Base-by-base conservation (phyloP, 2,888 invertebrate genomes). In the Epistrophella euchroma region DNA sequence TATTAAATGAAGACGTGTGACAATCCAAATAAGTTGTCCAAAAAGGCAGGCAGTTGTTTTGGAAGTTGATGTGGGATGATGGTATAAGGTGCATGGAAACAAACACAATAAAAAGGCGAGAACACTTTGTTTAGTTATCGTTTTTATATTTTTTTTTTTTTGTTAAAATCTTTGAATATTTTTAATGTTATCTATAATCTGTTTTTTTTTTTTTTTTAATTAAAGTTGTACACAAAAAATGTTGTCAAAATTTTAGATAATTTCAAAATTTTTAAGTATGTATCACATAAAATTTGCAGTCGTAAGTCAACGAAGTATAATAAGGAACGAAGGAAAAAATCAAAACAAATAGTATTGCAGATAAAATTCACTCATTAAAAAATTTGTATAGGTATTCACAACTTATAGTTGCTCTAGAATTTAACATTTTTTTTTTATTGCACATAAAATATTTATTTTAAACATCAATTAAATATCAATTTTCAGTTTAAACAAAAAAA, bases 121-220 rank as follows among this genome's bases (percentile, higher is more conserved):
- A 79, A 70, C 81, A 85, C 72, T 76, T 73, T 81, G 70, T 81
- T 85, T 85, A 85, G 85, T 85, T 77, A 83, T 83, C 56, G 60
- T 52, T 76, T 55, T 64, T 55, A 32, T 43, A 25, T n/a, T 17
- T 28, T 35, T 47, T 50, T 55, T 28, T 62, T 55, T n/a, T 13
- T 56, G 13, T 19, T 52, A 32, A 4, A 56, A 32, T n/a, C n/a
- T n/a, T n/a, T n/a, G n/a, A n/a, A 32, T 32, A 32, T 32, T 19
- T 56, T 13, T 9, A 58, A 22, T 58, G 37, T 58, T 58, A 43
- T 73, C 4, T 60, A n/a, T n/a, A n/a, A n/a, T n/a, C n/a, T n/a
- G n/a, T n/a, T n/a, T n/a, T n/a, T 50, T 2, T 64, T 28, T 43
- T 32, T n/a, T 45, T 35, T 28, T 13, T 45, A 64, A 72, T 35